These are phyloP conservation scores for Himalopsyche anomala DNA, from an alignment of 2,888 invertebrate species.

Conservation along the genomic window DNA sequence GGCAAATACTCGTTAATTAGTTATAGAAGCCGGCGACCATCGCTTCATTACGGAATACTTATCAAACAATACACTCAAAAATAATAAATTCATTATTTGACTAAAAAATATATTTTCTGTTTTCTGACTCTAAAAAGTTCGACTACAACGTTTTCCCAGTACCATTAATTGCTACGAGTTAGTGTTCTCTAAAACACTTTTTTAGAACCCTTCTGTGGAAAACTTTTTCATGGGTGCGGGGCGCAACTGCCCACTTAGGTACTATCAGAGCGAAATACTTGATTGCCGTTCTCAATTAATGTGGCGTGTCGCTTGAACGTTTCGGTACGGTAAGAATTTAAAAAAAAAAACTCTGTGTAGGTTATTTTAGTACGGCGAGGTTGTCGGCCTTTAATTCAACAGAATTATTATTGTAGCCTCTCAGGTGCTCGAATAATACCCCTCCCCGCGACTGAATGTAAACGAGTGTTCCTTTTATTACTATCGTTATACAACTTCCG, in stretches of 20 bases:
- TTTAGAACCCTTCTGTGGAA: background rate
- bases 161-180: too few relatives aligned
- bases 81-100: too few relatives aligned
- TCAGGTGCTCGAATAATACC: constrained; percentile 36
- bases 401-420: constrained; percentile 40
- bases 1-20: too few relatives aligned
- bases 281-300: constrained; percentile 42
- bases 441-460: constrained; percentile 6
- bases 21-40: too few relatives aligned
- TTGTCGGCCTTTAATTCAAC: constrained; percentile 40
- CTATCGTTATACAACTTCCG: constrained; percentile 42
- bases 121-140: too few relatives aligned
- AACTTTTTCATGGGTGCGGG: background rate
- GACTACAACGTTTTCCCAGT: too few relatives aligned
- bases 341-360: background rate
- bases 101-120: too few relatives aligned
- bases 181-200: too few relatives aligned
- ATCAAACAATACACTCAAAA: too few relatives aligned
- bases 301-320: constrained; percentile 31
- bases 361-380: constrained; percentile 40
- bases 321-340: background rate
- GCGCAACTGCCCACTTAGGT: background rate
- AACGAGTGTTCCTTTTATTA: constrained; percentile 40
- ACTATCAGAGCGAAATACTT: constrained; percentile 16
- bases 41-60: too few relatives aligned